Conservation (phyloP, 1,140 invertebrate species). For the Papilio xuthus region DNA sequence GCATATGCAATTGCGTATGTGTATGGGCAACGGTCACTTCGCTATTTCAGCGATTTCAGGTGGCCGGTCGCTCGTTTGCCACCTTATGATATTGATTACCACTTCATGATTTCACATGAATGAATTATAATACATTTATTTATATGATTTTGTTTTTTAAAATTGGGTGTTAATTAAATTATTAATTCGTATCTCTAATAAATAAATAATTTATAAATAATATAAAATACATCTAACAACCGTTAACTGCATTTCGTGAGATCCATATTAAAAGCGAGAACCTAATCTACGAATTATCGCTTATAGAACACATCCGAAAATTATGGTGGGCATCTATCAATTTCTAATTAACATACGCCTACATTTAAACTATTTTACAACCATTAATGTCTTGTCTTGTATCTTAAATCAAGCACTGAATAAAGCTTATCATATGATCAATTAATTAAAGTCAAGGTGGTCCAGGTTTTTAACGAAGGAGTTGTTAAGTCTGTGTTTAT, state of each 20-base stretch:
- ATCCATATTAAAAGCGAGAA: slow-evolving; percentile 30
- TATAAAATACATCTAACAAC: not conserved
- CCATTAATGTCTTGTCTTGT: slow-evolving; percentile 22
- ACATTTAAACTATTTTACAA: slow-evolving; percentile 25
- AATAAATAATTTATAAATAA: slow-evolving; percentile 1
- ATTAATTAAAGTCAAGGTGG: slow-evolving; percentile 72
- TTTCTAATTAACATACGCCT: slow-evolving; percentile 30
- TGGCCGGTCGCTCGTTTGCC: no score
- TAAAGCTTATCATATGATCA: slow-evolving; percentile 65
- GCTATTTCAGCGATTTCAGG: no score
- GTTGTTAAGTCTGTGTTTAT: slow-evolving; percentile 42
- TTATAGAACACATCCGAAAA: slow-evolving; percentile 27
- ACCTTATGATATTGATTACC: no score
- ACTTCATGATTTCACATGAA: no score
- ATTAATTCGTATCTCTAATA: not conserved
- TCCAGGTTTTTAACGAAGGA: slow-evolving; percentile 63
- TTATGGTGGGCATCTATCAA: slow-evolving; percentile 29
- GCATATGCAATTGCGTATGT: no score
- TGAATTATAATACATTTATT: no score
- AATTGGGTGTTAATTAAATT: not conserved
- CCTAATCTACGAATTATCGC: slow-evolving; percentile 29
- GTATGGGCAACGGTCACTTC: no score
- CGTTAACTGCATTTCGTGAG: slow-evolving; percentile 1
- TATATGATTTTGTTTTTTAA: no score
- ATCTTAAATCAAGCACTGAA: slow-evolving; percentile 28